A percentile compares a stretch with the other conserved stretches of the same genome.
Conservation (phyloP, 2,888 invertebrate genomes). For the Cenopis cana region DNA sequence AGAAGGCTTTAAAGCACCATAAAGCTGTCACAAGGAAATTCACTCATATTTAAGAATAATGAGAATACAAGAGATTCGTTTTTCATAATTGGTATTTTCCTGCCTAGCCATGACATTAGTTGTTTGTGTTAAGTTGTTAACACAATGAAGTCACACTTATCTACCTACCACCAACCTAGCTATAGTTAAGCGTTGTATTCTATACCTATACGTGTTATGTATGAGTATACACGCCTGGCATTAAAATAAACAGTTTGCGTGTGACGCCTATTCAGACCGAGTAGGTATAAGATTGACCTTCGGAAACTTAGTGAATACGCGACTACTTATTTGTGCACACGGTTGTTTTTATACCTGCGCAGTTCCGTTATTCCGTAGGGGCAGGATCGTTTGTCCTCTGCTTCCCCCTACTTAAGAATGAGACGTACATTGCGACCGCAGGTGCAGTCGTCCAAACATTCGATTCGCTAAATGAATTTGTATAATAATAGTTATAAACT, state of each 20-base stretch:
- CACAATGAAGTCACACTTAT: constrained; percentile 26
- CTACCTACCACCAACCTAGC: constrained; percentile 17
- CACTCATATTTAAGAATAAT: too few species aligned
- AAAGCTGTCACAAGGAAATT: too few species aligned
- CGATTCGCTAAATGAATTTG: constrained; percentile 17
- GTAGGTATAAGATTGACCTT: constrained; percentile 38
- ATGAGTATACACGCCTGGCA: constrained; percentile 29
- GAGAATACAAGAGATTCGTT: not conserved
- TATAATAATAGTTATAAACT: constrained; percentile 2
- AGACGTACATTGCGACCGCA: constrained; percentile 49
- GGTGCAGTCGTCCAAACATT: constrained; percentile 35
- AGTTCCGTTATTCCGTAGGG: constrained; percentile 53
- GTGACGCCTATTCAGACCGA: constrained; percentile 26
- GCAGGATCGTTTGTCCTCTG: constrained; percentile 51
- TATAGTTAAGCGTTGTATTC: constrained; percentile 12
- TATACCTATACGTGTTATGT: constrained; percentile 8
- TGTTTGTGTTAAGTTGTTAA: constrained; percentile 21
- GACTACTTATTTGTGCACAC: constrained; percentile 42
- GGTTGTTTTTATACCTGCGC: constrained; percentile 51
- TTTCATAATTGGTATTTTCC: constrained; percentile 6
- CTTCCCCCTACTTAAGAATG: constrained; percentile 49
- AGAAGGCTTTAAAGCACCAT: too few species aligned
- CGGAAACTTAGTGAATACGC: constrained; percentile 40
- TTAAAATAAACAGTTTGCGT: constrained; percentile 38
- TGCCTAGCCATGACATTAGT: constrained; percentile 5